phyloP scores from a whole-genome alignment of 2,888 invertebrate species.

The Ectemnius lituratus region DNA sequence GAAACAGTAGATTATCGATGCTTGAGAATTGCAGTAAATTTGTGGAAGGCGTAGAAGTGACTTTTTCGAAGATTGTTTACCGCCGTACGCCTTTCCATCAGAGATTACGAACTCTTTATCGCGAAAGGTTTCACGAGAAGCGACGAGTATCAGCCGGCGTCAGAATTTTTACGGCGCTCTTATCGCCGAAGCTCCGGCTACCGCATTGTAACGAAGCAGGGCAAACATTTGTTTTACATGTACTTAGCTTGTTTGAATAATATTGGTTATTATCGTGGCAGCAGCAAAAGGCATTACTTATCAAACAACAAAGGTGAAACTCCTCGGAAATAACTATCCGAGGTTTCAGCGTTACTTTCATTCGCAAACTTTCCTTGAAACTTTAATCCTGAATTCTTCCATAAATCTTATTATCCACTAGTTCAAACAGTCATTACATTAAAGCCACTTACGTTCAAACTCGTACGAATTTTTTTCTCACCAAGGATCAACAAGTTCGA shows the following conservation, averaged over 20 bases:
- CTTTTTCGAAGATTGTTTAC: too few relatives aligned
- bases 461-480: too few relatives aligned
- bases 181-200: slow-evolving; percentile 37
- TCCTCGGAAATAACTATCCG: too few relatives aligned
- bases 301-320: slow-evolving; percentile 13
- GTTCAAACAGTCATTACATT: too few relatives aligned
- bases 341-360: background rate
- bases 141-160: slow-evolving; percentile 19
- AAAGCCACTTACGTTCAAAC: too few relatives aligned
- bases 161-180: slow-evolving; percentile 32
- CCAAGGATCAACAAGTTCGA: too few relatives aligned
- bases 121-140: slow-evolving; percentile 1
- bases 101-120: background rate
- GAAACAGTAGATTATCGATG: too few relatives aligned
- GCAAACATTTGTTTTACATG: slow-evolving; percentile 53
- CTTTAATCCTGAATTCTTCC: too few relatives aligned
- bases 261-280: slow-evolving; percentile 46
- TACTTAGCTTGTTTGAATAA: slow-evolving; percentile 49
- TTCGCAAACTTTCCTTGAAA: background rate
- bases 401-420: too few relatives aligned
- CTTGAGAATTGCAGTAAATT: too few relatives aligned
- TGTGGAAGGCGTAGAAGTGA: too few relatives aligned
- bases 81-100: background rate
- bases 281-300: slow-evolving; percentile 29
- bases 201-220: slow-evolving; percentile 8